These are phyloP conservation scores for Tadarida brasiliensis DNA, from an alignment of 2,797 vertebrate species.

Conservation along the genomic window DNA sequence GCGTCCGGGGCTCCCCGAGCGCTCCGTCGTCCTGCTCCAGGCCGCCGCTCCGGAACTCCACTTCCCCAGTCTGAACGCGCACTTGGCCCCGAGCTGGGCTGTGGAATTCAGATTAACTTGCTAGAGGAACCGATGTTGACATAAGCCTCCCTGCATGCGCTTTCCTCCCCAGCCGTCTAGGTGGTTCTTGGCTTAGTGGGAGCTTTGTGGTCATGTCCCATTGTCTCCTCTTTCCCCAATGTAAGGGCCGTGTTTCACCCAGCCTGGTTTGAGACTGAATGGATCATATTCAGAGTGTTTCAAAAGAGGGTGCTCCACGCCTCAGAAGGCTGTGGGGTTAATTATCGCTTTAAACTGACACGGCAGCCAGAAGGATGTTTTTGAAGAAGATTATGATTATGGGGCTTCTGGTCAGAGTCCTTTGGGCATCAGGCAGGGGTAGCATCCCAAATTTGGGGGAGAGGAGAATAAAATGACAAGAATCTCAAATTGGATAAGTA, in stretches of 20 bases:
- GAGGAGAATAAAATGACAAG: slow-evolving; percentile 78
- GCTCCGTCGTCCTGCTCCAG: not conserved
- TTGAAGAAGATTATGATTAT: slow-evolving; percentile 79
- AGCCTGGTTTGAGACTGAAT: not conserved
- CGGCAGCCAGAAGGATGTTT: slow-evolving; percentile 67
- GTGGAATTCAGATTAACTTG: slow-evolving; percentile 21
- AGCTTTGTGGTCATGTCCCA: not conserved
- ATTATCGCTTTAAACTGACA: slow-evolving; percentile 55
- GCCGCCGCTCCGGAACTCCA: not conserved
- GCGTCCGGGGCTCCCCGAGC: not conserved
- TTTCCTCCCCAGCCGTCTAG: not conserved
- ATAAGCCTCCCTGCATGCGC: not conserved
- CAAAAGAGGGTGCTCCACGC: slow-evolving; percentile 36
- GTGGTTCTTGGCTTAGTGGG: not conserved
- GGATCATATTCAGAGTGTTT: slow-evolving; percentile 32
- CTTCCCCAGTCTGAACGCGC: not conserved
- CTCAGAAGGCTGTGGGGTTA: slow-evolving; percentile 52
- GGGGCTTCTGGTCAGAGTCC: slow-evolving; percentile 78
- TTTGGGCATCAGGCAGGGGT: slow-evolving; percentile 72
- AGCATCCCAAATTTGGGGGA: slow-evolving; percentile 58
- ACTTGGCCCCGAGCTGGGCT: not conserved
- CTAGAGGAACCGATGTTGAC: not conserved
- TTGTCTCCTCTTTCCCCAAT: slow-evolving; percentile 25
- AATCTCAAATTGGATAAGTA: slow-evolving; percentile 83
- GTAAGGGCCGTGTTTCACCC: not conserved